Base-by-base conservation (phyloP, 1,140 invertebrate genomes). In the Ceratina australensis region DNA sequence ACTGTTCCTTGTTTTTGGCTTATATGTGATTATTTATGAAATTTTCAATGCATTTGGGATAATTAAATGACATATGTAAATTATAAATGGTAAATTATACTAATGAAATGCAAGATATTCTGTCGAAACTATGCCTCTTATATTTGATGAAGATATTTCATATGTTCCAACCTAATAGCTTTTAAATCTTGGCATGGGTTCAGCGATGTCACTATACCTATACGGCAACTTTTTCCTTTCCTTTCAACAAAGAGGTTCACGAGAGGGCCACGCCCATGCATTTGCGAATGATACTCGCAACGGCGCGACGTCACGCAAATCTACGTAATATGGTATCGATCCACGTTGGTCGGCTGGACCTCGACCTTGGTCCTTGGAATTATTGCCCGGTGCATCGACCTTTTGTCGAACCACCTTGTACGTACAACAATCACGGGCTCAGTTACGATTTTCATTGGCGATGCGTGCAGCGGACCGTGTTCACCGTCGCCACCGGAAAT, bases 311-410 rank as follows among this genome's bases (percentile, higher is more conserved):
- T 85, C 72, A 72, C 79, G 72, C 65, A 50, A 82, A 80, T 75
- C 15, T 20, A 42, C 60, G 66, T 65, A 42, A 33, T 78, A 28
- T 26, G 13, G 63, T 90, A 91, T 91, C 87, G 89, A 91, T 89
- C 84, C 77, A 79, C 72, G 56, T 61, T 18, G 61, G 68, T 22
- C 52, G 69, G 72, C 72, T 86, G 87, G 87, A 90, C 90, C 89
- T 91, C 89, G 90, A 91, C 90, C 90, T 91, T 91, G 90, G 87
- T 88, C 87, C 87, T 87, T 84, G 85, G 72, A 85, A 80, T 81
- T 42, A 42, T 42, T 85, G 86, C 83, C 84, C 85, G 20, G 54
- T 57, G 54, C 56, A 28, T 54, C 74, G 47, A 60, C 56, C 74
- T 54, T 81, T 82, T 81, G 16, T 26, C 75, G 57, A 81, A 73